Evolutionary conservation across 2,113 vertebrate species (phyloP), one percentile per base, ranked within the genome.

Genomic region (Melanocharis versteri): DNA sequence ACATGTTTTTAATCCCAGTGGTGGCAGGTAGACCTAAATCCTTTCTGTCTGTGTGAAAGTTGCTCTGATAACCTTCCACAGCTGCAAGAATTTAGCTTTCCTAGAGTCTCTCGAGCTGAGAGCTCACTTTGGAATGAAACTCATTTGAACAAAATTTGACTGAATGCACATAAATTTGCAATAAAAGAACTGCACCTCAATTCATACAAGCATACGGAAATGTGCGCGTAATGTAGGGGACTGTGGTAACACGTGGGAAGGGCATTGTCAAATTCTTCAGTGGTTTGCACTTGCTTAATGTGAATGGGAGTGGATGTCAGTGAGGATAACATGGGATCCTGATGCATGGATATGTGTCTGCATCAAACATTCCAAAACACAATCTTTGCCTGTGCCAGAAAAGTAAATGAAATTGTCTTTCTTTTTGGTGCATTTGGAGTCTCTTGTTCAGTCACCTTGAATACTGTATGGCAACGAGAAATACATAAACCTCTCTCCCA

Each of bases 401-500:
- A 39, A 0, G 0, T 44, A 79, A 88, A n/a, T 30, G 10, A 68
- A 86, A 39, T 71, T 28, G 31, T 48, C 11, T 79, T 72, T 28
- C 24, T 68, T 57, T 79, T 35, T 65, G 60, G 22, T 70, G 60
- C 19, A 33, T 45, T 89, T 2, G 2, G 33, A 77, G 11, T 54
- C 30, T 71, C 2, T 54, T 50, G 3, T 68, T 10, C 5, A 37
- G 12, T 53, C 26, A 72, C 31, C 28, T 78, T 73, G n/a, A 89
- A 70, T 48, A 56, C 6, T 31, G 3, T 27, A 40, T 35, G 10
- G 33, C 11, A n/a, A 79, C 28, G 87, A 76, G 58, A 69, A 44
- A 27, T 7, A 6, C 27, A 42, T 33, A 57, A 14, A 61, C 1
- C 1, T 10, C 5, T 39, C 4, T n/a, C 12, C 2, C 8, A 35